Base-by-base conservation (phyloP, 2,888 invertebrate species). In the Himalopsyche kuldschensis region DNA sequence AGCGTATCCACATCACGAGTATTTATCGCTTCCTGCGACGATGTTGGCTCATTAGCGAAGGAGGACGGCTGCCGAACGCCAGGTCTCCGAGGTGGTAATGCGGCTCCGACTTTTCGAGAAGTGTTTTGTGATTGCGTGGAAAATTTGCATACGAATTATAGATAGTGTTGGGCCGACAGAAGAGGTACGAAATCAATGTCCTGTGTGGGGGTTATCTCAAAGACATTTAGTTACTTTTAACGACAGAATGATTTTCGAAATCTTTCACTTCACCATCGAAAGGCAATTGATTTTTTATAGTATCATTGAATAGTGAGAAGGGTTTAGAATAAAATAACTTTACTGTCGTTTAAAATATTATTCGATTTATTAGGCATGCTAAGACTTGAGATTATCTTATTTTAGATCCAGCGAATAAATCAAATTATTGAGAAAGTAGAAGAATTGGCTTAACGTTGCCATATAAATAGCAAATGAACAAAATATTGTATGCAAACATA, bases 11-110 rank as follows among this genome's bases (percentile, higher is more conserved):
- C 55, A 55, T 55, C 55, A 55, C 55, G 48, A 80, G 81, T 83
- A 85, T 84, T 85, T 85, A 85, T 85, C 83, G 83, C 80, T 82
- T 85, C 85, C 83, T 85, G 83, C 83, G 81, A 80, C 80, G 83
- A 55, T 55, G 84, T 83, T 79, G 24, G 69, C 85, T 85, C 85
- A 85, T 85, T 85, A 85, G 85, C 83, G 82, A n/a, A 55, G 55
- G 55, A 55, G 55, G n/a, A 24, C 55, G 55, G 24, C 55, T 55
- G 55, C 20, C 24, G 55, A 55, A 55, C 55, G 55, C 55, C 55
- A 55, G 20, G 24, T 55, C 55, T 55, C 55, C n/a, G 55, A 55
- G 55, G 55, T 55, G 55, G 55, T 24, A 55, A 55, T 55, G n/a
- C 55, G 55, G 55, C 55, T 55, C 55, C 55, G 24, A 55, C 55